phyloP scores from a whole-genome alignment of 2,797 vertebrate genomes.

The Oceanodroma leucorhoa region DNA sequence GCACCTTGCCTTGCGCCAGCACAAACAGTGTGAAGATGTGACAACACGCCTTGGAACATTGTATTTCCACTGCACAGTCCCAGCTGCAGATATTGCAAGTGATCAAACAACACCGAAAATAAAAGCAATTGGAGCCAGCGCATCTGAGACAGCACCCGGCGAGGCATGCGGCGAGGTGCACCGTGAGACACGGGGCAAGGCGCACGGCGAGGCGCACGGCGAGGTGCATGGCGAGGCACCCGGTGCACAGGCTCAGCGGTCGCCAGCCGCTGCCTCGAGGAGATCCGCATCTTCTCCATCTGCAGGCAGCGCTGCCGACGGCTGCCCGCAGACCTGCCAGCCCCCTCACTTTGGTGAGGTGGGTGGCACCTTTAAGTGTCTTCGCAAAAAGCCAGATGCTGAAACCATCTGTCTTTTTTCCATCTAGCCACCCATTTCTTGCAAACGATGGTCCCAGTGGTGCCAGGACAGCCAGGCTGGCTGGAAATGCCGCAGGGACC shows the following conservation, averaged over 20 bases:
- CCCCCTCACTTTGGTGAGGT: too few relatives aligned
- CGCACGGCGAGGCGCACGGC: too few relatives aligned
- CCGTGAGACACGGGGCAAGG: too few relatives aligned
- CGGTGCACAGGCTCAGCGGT: background rate
- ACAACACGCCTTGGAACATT: accelerated
- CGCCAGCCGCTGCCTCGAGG: background rate
- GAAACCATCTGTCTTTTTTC: background rate
- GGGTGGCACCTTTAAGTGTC: background rate
- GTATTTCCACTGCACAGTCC: background rate
- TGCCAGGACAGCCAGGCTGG: background rate
- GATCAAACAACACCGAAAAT: accelerated
- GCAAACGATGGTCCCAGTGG: background rate
- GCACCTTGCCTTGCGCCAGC: background rate
- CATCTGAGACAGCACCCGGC: accelerated
- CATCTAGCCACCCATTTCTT: background rate
- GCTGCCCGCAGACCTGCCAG: background rate
- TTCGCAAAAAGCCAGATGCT: background rate
- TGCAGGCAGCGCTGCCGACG: accelerated
- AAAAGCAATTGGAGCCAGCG: background rate
- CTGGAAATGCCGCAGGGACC: too few relatives aligned
- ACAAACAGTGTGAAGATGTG: accelerated
- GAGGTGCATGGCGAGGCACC: too few relatives aligned
- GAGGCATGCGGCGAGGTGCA: too few relatives aligned
- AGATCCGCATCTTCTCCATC: background rate
- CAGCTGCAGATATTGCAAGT: background rate